Evolutionary conservation across 2,888 invertebrate genomes (phyloP), one percentile per base, ranked within the genome.

Genomic region (Aspidiotus destructor): DNA sequence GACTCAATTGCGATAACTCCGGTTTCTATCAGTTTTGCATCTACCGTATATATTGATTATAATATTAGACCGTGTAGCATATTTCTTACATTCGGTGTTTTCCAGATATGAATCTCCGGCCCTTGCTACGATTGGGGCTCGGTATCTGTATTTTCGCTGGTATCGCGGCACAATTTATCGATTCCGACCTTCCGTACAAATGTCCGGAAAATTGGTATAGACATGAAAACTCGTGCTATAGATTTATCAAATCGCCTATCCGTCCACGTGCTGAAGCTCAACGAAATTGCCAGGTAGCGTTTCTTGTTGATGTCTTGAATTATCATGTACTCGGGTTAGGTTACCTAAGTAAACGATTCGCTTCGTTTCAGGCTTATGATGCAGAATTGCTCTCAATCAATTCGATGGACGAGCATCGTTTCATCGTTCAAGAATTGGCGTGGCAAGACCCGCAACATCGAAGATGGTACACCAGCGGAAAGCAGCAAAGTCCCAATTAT

Each of bases 191-290:
- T 60, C 65, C 55, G 2, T 41, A 42, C 3, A 68, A 80, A 75
- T 96, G 96, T 78, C 95, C 94, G 0, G 85, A 87, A 65, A 84
- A 91, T 76, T 96, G 96, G 96, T 78, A 87, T n/a, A 83, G 84
- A 42, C 89, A 83, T 75, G 84, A 86, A 72, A 85, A 87, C 71
- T 85, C 87, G 0, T 97, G 96, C 77, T 95, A 92, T 77, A 85
- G 90, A 63, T 96, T 95, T 75, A 89, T 91, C 5, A 88, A 90
- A 75, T 92, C 92, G 7, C 94, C 94, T 0, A 83, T 85, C 73
- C 87, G 86, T 69, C 85, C 85, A 55, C 85, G 87, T 75, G 86
- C 85, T 73, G 92, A 92, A 74, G 92, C 94, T 0, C 83, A 87
- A 73, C 84, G 84, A 74, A 88, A 90, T 73, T 95, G 94, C 76